These are phyloP conservation scores for Chaunax sp. DNA, from an alignment of 2,797 vertebrate species.

Conservation along the genomic window DNA sequence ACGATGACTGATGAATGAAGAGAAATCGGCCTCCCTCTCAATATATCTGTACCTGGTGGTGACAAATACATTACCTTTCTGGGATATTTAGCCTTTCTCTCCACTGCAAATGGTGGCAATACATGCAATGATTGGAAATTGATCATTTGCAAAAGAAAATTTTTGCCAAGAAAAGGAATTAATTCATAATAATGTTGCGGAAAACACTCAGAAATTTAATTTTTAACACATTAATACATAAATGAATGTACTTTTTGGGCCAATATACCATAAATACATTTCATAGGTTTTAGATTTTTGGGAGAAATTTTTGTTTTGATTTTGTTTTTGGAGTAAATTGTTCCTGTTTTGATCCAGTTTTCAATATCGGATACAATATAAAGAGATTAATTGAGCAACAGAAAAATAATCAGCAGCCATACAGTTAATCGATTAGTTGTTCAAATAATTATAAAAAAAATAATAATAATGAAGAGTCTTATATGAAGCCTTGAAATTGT, in stretches of 20 bases:
- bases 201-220: neutral
- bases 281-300: neutral
- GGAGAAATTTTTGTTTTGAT: neutral
- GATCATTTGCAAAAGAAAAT: neutral
- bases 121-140: conserved; percentile 16
- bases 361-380: neutral
- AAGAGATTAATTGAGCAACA: neutral
- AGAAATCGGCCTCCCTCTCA: conserved; percentile 42
- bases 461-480: too few relatives aligned
- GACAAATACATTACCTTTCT: conserved; percentile 45
- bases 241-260: too few relatives aligned
- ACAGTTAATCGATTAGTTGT: too few relatives aligned
- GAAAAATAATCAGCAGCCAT: neutral
- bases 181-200: neutral
- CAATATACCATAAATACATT: neutral
- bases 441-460: too few relatives aligned
- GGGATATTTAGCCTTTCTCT: conserved; percentile 23
- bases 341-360: neutral
- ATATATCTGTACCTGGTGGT: conserved; percentile 46
- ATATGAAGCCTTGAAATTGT: neutral
- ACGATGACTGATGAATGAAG: conserved; percentile 57
- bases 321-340: neutral
- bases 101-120: conserved; percentile 1
- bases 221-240: too few relatives aligned
- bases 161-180: neutral